Base-by-base conservation (phyloP, 2,113 vertebrate species). In the Syngnathoides biaculeatus region DNA sequence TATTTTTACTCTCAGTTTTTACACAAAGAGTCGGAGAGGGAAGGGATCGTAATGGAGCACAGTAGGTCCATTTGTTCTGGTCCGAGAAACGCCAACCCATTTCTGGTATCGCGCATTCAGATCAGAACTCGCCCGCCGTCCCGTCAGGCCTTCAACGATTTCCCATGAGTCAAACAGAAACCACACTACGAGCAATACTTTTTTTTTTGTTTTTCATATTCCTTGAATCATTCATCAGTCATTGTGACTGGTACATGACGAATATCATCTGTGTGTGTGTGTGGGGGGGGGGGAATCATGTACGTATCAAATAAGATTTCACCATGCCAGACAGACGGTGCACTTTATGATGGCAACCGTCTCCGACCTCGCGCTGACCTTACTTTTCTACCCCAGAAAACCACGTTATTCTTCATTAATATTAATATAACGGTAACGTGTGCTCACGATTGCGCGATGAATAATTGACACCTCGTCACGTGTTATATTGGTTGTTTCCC, bases 51-150 rank as follows among this genome's bases (percentile, higher is more conserved):
- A 59, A 81, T 64, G 60, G 72, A 69, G 30, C 39, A 56, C 35
- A 53, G 40, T 69, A 45, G 64, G 24, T 35, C 24, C 50, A 43
- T 65, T 60, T 67, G n/a, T 48, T 64, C 50, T 17, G n/a, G 45
- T 52, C n/a, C 53, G 53, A 57, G 67, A 79, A 59, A 19, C 67
- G 61, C 64, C 47, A 42, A 69, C 68, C 60, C 71, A 80, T 78
- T 81, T 79, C 68, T 60, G 42, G 77, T 86, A 87, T 90, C 83
- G 71, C 73, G 72, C 60, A 74, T 74, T 76, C 71, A 78, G 71
- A 90, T 86, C 79, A 83, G 72, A 75, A 82, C 61, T 42, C 76
- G 45, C 72, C 56, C 76, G 38, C 30, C 60, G 5, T 69, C 73
- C 71, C 68, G 67, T 62, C 72, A 67, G 68, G 7, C 69, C 68